phyloP scores from a whole-genome alignment of 2,797 vertebrate species.

The Sphenodon punctatus region DNA sequence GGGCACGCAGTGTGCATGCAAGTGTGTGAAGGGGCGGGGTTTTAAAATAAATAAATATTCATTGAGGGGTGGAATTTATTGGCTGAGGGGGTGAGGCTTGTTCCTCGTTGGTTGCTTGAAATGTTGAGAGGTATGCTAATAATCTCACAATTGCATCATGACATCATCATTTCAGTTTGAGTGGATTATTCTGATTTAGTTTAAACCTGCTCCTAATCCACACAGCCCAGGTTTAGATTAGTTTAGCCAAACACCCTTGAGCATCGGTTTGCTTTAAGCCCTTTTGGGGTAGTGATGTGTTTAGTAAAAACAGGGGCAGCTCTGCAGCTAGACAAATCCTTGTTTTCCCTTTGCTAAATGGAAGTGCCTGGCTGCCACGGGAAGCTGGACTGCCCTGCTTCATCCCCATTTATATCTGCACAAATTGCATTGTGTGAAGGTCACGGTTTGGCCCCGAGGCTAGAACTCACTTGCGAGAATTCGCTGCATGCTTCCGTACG shows the following conservation, averaged over 20 bases:
- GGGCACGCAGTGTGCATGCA: too few species aligned
- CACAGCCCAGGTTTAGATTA: neutral
- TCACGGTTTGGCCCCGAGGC: neutral
- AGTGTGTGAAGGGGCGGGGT: too few species aligned
- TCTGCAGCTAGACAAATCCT: neutral
- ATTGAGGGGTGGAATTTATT: too few species aligned
- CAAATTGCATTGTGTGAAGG: neutral
- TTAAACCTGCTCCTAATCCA: neutral
- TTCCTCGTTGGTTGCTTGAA: too few species aligned
- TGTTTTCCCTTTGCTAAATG: neutral
- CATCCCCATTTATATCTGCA: neutral
- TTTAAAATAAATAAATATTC: too few species aligned
- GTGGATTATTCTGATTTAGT: neutral
- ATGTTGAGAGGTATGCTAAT: too few species aligned
- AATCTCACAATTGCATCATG: neutral
- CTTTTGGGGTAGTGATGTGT: neutral
- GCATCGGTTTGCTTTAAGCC: neutral
- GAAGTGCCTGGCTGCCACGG: neutral
- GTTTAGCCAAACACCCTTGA: neutral
- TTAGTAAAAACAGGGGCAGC: neutral
- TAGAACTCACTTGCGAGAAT: neutral
- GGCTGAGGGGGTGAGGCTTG: too few species aligned
- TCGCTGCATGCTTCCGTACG: constrained; percentile 15
- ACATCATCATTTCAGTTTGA: neutral
- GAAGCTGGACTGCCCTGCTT: neutral